Percentiles rank a stretch among this genome's conserved stretches.
These are phyloP conservation scores for Hylaeus anthracinus DNA, from an alignment of 1,140 invertebrate genomes.

Conservation along the genomic window DNA sequence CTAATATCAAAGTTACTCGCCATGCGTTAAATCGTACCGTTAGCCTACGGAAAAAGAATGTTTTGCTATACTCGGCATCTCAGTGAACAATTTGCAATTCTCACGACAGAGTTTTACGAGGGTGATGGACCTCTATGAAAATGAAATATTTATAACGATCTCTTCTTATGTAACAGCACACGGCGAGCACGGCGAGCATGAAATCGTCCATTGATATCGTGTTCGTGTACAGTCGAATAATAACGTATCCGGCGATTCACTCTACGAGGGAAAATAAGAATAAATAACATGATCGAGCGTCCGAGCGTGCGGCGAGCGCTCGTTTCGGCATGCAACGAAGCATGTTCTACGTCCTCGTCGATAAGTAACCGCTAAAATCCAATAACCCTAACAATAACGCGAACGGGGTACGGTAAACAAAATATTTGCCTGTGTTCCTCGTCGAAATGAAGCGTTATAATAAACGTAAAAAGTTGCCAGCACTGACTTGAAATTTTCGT, in stretches of 20 bases:
- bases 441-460: constrained; percentile 49
- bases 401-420: constrained; percentile 38
- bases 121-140: not conserved
- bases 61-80: constrained; percentile 7
- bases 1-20: too few species aligned
- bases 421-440: constrained; percentile 44
- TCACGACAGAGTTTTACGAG: not conserved
- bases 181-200: not conserved
- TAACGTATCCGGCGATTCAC: constrained; percentile 23
- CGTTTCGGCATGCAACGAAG: constrained; percentile 8
- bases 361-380: constrained; percentile 52
- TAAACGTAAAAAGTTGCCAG: constrained; percentile 77
- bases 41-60: not conserved
- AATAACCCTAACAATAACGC: constrained; percentile 48
- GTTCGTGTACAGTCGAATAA: constrained; percentile 2
- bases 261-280: not conserved
- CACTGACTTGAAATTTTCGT: constrained; percentile 79
- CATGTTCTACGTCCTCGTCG: constrained; percentile 14
- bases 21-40: not conserved
- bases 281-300: constrained; percentile 3
- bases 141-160: not conserved
- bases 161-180: constrained; percentile 29
- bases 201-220: constrained; percentile 11
- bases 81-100: not conserved
- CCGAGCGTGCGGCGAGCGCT: not conserved